Evolutionary conservation across 1,140 invertebrate species (phyloP), one percentile per base, ranked within the genome.

Genomic region (Ceratina calcarata): DNA sequence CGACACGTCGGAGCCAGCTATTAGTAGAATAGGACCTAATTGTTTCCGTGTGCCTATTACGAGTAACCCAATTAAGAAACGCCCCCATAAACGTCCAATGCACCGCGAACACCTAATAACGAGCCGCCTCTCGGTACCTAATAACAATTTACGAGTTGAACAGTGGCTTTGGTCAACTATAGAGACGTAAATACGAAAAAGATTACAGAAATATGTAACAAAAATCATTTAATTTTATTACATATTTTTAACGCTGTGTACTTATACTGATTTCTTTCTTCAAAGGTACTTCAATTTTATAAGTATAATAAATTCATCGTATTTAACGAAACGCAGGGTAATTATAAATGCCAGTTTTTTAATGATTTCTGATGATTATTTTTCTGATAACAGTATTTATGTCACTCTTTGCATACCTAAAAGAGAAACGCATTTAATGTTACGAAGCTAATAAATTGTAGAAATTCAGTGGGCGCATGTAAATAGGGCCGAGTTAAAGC

Each of bases 51-150:
- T 71, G 49, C n/a, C 68, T 78, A 55, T 72, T 78, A 64, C 49
- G 60, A 72, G 60, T 45, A 72, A 78, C 51, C 68, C 49, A 78
- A 78, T 78, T 72, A 78, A 78, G 76, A 78, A 78, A 78, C 49
- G 67, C 16, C 16, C 20, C 49, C 61, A 64, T 71, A 64, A 72
- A 78, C 68, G 68, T 55, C 27, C 13, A 27, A 53, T 45, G 49
- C 49, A 57, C 20, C 49, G 37, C 49, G 20, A 20, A 55, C 60
- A 71, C 60, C 68, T 64, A 55, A 78, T 78, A 78, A 78, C 20
- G 18, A 3, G 13, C 7, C 8, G 12, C 12, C 24, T 37, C 13
- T 49, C 37, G 22, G 16, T 60, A 24, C 6, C 24, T 32, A 66
- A 49, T 67, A 58, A 58, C 10, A 37, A 49, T 0, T 1, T 13